phyloP scores from a whole-genome alignment of 2,113 vertebrate genomes.

The Grallaria varia region DNA sequence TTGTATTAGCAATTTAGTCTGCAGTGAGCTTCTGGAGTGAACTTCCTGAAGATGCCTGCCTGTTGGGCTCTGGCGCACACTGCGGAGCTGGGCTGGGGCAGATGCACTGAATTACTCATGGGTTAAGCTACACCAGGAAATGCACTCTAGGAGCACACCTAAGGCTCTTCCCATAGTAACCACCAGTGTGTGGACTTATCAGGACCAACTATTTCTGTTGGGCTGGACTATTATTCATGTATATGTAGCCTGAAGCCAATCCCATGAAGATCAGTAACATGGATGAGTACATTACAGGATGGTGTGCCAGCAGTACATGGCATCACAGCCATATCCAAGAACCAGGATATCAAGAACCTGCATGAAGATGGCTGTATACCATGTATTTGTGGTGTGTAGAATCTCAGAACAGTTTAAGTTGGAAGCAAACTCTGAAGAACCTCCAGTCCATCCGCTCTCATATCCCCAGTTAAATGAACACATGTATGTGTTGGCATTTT shows the following conservation, averaged over 20 bases:
- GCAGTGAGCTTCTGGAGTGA: not conserved
- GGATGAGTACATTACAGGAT: too few relatives aligned
- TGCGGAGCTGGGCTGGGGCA: not conserved
- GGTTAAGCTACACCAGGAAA: not conserved
- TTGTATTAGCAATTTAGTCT: not conserved
- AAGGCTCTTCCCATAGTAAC: not conserved
- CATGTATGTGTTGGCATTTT: not conserved
- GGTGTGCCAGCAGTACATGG: not conserved
- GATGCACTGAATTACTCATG: not conserved
- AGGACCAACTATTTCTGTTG: not conserved
- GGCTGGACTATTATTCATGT: not conserved
- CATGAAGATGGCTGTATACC: not conserved
- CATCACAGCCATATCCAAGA: not conserved
- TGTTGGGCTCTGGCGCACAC: not conserved
- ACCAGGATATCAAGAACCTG: not conserved
- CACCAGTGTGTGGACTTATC: not conserved
- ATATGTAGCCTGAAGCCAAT: not conserved
- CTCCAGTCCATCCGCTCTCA: not conserved
- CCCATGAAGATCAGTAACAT: not conserved
- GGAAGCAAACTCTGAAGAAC: not conserved
- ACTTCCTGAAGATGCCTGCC: not conserved
- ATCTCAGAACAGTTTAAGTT: not conserved
- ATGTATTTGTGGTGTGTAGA: not conserved
- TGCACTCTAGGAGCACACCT: not conserved
- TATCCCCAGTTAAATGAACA: not conserved